Evolutionary conservation across 2,888 invertebrate genomes (phyloP).

Genomic region (Leucophenga montana): DNA sequence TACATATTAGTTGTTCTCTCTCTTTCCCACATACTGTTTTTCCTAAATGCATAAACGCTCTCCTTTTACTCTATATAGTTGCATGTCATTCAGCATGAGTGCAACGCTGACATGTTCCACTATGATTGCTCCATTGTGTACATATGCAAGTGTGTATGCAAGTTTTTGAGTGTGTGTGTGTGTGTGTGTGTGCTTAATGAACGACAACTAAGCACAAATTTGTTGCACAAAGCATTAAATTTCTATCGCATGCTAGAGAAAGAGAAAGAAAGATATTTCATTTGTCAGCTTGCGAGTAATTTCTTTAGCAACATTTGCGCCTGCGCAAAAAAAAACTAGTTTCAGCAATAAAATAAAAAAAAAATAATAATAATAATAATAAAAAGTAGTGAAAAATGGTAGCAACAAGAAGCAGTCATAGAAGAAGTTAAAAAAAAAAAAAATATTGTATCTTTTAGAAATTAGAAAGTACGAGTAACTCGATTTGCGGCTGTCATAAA

Average conservation of each 20-base stretch:
- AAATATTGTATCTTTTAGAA: conserved; percentile 59
- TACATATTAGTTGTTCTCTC: not conserved
- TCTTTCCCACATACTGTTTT: conserved; percentile 49
- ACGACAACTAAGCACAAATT: conserved; percentile 28
- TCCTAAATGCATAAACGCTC: not conserved
- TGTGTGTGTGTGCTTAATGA: conserved; percentile 33
- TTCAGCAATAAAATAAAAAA: conserved; percentile 31
- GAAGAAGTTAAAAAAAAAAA: conserved; percentile 34
- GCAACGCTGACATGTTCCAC: not conserved
- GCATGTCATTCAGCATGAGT: conserved; percentile 1
- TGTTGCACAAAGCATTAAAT: conserved; percentile 20
- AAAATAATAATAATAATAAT: conserved; percentile 32
- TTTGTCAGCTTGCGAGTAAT: conserved; percentile 17
- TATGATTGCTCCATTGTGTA: too few species aligned
- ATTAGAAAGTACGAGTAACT: conserved; percentile 66
- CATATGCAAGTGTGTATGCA: not conserved
- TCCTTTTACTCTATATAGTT: conserved; percentile 50
- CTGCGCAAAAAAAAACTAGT: conserved; percentile 47
- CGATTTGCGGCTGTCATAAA: conserved; percentile 68
- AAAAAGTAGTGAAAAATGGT: conserved; percentile 17
- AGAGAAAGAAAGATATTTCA: too few species aligned
- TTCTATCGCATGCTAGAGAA: conserved; percentile 23
- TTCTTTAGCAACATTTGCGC: not conserved
- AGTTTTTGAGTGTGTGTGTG: conserved; percentile 44
- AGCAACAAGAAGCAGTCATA: conserved; percentile 30